Evolutionary conservation across 1,140 invertebrate species (phyloP).

Genomic region (Drosophila aff.): DNA sequence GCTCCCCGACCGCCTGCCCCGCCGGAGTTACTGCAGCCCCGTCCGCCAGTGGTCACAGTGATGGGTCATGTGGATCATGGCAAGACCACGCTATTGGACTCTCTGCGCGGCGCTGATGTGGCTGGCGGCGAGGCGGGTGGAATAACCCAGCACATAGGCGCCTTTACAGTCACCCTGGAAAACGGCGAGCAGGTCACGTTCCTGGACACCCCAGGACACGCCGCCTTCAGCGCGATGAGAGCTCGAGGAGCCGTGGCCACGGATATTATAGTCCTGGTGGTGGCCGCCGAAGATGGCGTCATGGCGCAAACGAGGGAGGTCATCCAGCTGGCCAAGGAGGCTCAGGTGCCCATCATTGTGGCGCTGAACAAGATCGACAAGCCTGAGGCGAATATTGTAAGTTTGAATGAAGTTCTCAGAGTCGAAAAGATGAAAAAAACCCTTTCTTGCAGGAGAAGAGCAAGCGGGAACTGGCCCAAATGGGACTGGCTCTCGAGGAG

Average conservation of each 20-base stretch:
- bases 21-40: conserved; percentile 87
- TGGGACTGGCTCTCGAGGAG: conserved; percentile 94
- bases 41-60: conserved; percentile 97
- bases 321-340: conserved; percentile 90
- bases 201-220: conserved; percentile 99
- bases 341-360: conserved; percentile 97
- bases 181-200: conserved; percentile 94
- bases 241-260: conserved; percentile 95
- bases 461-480: conserved; percentile 90
- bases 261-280: conserved; percentile 98
- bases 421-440: neutral
- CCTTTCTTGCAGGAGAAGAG: conserved; percentile 88
- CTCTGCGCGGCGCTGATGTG: conserved; percentile 93
- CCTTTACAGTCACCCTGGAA: conserved; percentile 93
- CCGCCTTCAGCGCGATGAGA: conserved; percentile 97
- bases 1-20: conserved; percentile 88
- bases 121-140: conserved; percentile 98
- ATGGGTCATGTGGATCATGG: conserved; percentile 99
- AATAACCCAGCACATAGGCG: conserved; percentile 99
- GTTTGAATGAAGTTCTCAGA: conserved; percentile 56
- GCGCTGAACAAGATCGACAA: conserved; percentile 99
- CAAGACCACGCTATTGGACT: conserved; percentile 98
- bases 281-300: conserved; percentile 99
- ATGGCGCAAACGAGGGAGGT: conserved; percentile 98
- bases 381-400: conserved; percentile 93